Base-by-base conservation (phyloP, 2,888 invertebrate species). In the Micropterix aruncella region DNA sequence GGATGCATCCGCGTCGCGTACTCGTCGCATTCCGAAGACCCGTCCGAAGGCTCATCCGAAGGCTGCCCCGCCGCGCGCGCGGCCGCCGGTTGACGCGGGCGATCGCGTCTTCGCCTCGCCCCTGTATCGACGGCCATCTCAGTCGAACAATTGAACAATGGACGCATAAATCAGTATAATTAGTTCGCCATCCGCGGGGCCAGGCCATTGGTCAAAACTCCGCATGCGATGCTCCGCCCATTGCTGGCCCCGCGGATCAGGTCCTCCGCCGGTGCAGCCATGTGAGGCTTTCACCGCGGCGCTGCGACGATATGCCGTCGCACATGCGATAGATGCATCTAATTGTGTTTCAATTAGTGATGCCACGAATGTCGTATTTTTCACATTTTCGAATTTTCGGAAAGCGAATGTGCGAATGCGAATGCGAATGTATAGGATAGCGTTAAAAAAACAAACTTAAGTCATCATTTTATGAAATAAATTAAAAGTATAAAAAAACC, bases 81-180 rank as follows among this genome's bases (percentile, higher is more conserved):
- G 68, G 68, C 67, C 68, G 69, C 67, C 68, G 69, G 67, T 65
- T 57, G 56, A 60, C 37, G 7, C 36, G 14, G 38, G 37, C 37
- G 27, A 9, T 42, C 38, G 18, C 42, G 37, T 45, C 59, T 58
- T 58, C 55, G 52, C 16, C 46, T 46, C 44, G 44, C 44, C 38
- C 42, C 19, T 27, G 19, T 38, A 38, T 18, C 38, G 17, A 17
- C 15, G 38, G 12, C 12, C 16, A 19, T 18, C 44, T 38, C 46
- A 46, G 49, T 59, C 57, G 53, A 80, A 84, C 84, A 84, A 84
- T n/a, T 83, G 84, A 79, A 86, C 86, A 87, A 87, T 87, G 82
- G 85, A 75, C 71, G 81, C 83, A 87, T 87, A 87, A 87, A 87
- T 87, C 86, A 85, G 83, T 81, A 86, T 87, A 87, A 87, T 87